These are phyloP conservation scores for Bergia sp. DNA, from an alignment of 92 coral and sea anemone species.

Conservation along the genomic window DNA sequence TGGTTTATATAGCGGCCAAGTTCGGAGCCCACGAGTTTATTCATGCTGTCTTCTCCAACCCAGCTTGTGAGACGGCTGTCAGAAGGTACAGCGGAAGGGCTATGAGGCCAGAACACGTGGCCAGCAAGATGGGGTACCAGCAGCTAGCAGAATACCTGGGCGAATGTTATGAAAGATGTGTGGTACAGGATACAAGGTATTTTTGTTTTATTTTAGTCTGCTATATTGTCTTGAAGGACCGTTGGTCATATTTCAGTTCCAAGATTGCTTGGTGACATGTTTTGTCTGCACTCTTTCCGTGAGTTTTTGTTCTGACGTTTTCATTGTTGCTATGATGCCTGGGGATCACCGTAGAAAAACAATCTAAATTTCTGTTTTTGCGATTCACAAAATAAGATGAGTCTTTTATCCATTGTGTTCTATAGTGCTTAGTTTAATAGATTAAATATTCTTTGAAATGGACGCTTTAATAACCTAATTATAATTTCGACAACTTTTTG, in stretches of 20 bases:
- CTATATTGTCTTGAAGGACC: not conserved
- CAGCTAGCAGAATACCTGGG: slow-evolving; percentile 24
- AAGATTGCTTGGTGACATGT: no score
- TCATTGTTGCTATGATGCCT: no score
- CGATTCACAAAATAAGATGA: no score
- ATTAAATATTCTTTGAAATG: not conserved
- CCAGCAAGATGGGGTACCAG: slow-evolving; percentile 18
- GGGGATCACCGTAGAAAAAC: no score
- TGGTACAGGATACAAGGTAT: not conserved
- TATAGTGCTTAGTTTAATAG: no score
- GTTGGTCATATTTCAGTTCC: not conserved
- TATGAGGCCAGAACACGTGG: slow-evolving; percentile 39
- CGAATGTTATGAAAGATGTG: not conserved
- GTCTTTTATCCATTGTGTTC: no score
- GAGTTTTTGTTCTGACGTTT: no score
- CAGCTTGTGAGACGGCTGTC: slow-evolving; percentile 2
- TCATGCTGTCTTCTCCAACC: not conserved
- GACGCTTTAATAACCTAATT: not conserved
- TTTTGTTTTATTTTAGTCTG: not conserved
- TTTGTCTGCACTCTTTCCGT: no score
- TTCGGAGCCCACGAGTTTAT: slow-evolving; percentile 1
- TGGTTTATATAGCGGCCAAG: slow-evolving; percentile 39
- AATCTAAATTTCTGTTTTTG: no score
- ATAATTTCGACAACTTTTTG: not conserved
- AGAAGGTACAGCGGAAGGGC: slow-evolving; percentile 14